Evolutionary conservation across 1,140 invertebrate species (phyloP), one percentile per base, ranked within the genome.

Genomic region (Sycophaga agraensis): DNA sequence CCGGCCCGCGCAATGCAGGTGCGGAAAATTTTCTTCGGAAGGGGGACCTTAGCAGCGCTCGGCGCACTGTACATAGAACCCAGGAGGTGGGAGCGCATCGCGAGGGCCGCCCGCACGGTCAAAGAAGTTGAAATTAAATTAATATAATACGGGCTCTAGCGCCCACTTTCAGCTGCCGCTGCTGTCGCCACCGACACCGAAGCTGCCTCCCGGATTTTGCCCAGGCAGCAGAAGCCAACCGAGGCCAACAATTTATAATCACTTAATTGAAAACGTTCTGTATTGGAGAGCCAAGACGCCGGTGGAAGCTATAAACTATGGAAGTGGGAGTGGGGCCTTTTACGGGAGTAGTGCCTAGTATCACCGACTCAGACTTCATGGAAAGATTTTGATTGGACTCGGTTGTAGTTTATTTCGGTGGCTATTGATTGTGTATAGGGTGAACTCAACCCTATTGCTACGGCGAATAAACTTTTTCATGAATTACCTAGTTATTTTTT

Each of bases 181-280:
- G n/a, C n/a, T n/a, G n/a, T n/a, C n/a, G n/a, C n/a, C n/a, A n/a
- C n/a, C n/a, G n/a, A n/a, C n/a, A n/a, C n/a, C n/a, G n/a, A n/a
- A n/a, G n/a, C 34, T 21, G 9, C 3, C 42, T 11, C 16, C 43
- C 9, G 4, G 4, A 26, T 46, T 46, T 7, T 46, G 4, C 22
- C 40, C 39, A 17, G 4, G 4, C n/a, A n/a, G 42, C 34, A 49
- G 42, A 45, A 37, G 49, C 24, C 24, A 39, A 71, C 68, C 67
- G n/a, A n/a, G n/a, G 70, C 72, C 69, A 76, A 75, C 75, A 76
- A 78, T 77, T 78, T 78, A 77, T 78, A 77, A 76, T 76, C 70
- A 73, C 73, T 72, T 77, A 78, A 78, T 79, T 79, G 75, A 78
- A 77, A 79, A 78, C 76, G 76, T 76, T 79, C 70, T 72, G 68